Percentiles rank a stretch among this genome's conserved stretches.
These are phyloP conservation scores for Asteroscopus sphinx DNA, from an alignment of 2,888 invertebrate genomes.

Conservation along the genomic window DNA sequence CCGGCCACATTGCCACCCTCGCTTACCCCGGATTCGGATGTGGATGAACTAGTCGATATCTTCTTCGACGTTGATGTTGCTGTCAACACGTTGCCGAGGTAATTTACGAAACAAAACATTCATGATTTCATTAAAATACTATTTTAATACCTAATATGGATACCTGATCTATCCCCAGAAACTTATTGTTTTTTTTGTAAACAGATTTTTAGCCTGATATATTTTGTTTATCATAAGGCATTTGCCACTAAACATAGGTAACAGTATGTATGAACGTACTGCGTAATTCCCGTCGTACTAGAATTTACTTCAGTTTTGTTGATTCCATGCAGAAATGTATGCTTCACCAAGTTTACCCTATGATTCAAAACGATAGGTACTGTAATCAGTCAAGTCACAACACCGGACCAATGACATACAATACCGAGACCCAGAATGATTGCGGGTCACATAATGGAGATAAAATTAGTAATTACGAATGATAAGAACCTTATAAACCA, in stretches of 20 bases:
- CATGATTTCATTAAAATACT: slow-evolving; percentile 2
- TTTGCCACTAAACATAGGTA: slow-evolving; percentile 27
- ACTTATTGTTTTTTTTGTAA: slow-evolving; percentile 17
- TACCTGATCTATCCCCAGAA: slow-evolving; percentile 16
- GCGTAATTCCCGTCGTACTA: slow-evolving; percentile 25
- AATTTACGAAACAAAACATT: slow-evolving; percentile 53
- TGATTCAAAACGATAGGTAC: slow-evolving; percentile 47
- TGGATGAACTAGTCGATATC: slow-evolving; percentile 85
- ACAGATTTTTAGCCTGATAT: slow-evolving; percentile 14
- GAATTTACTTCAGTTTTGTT: slow-evolving; percentile 24
- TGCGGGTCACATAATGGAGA: slow-evolving; percentile 74
- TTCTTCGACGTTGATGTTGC: slow-evolving; percentile 87
- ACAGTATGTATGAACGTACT: slow-evolving; percentile 21
- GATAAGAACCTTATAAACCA: slow-evolving; percentile 72
- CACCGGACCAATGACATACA: slow-evolving; percentile 71
- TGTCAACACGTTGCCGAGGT: slow-evolving; percentile 83
- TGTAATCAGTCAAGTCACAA: slow-evolving; percentile 63
- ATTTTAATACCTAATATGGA: no score
- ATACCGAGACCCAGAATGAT: slow-evolving; percentile 73
- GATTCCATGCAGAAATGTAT: slow-evolving; percentile 38
- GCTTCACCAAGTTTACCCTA: slow-evolving; percentile 26
- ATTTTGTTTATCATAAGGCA: slow-evolving; percentile 15
- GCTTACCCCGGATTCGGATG: slow-evolving; percentile 85
- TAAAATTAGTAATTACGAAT: slow-evolving; percentile 71
- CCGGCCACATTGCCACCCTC: slow-evolving; percentile 84